Percentiles rank a stretch among this genome's conserved stretches.
Conservation (phyloP, 2,113 vertebrate species). For the Vombatus ursinus region DNA sequence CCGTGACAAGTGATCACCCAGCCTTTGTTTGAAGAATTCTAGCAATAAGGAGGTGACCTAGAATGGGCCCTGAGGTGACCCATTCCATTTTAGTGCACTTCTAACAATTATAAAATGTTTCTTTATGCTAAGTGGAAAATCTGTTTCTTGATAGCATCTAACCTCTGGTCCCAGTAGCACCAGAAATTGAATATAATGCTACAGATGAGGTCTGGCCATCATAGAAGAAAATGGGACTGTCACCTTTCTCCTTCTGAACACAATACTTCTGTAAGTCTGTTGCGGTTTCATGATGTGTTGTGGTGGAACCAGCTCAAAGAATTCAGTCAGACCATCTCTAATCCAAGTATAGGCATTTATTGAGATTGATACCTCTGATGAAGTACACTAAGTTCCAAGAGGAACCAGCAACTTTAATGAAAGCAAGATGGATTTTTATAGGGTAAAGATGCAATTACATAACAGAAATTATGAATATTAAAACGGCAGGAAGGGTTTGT, state of each 20-base stretch:
- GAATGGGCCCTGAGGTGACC: background rate
- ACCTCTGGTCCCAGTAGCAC: background rate
- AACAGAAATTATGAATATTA: too few relatives aligned
- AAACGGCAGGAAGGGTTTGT: too few relatives aligned
- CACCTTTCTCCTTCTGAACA: background rate
- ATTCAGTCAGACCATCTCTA: too few relatives aligned
- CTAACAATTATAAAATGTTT: background rate
- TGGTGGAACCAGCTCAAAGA: too few relatives aligned
- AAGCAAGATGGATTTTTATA: too few relatives aligned
- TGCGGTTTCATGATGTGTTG: too few relatives aligned
- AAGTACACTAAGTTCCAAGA: too few relatives aligned
- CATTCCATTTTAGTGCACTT: background rate
- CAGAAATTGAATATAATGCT: background rate
- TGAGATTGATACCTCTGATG: too few relatives aligned
- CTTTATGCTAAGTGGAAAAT: background rate
- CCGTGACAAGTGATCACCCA: background rate
- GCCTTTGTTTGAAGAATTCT: background rate
- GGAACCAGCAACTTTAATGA: too few relatives aligned
- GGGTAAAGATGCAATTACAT: too few relatives aligned
- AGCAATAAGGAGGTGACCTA: background rate
- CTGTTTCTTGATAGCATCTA: background rate
- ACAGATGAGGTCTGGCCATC: background rate
- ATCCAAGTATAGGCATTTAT: too few relatives aligned
- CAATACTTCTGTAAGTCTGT: background rate
- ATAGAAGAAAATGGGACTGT: background rate